Base-by-base conservation (phyloP, 2,888 invertebrate genomes). In the Ennomos erosarius region DNA sequence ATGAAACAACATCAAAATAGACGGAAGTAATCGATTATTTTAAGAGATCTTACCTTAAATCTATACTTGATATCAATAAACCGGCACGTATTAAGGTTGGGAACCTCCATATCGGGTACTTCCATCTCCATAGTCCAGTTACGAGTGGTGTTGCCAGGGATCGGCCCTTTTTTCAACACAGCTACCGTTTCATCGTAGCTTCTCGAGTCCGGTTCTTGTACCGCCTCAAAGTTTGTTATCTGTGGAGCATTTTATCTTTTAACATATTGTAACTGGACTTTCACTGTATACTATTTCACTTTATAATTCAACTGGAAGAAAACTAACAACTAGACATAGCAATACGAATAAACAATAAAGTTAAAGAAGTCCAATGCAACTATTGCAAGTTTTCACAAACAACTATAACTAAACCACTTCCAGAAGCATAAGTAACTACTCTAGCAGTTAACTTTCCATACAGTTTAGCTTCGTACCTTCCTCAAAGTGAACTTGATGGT, bases 61-160 rank as follows among this genome's bases (percentile, higher is more conserved):
- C 90, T 88, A 79, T 96, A 96, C 60, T 94, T 92, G 42, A 96
- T 81, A 71, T 95, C 94, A 68, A 97, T 96, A 62, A 95, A 93
- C 35, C 93, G 89, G 77, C 96, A 97, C 63, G 94, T 90, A 3
- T 90, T 82, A 3, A 97, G 80, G 84, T 96, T 96, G 48, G 95
- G 94, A 2, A 96, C 94, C 10, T 96, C 95, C 70, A 96, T 75
- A 8, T 95, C 66, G 71, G 97, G 96, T 59, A 97, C 92, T 26
- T 92, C 92, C 70, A 97, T 82, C 64, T 93, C 93, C 57, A 95
- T 93, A 36, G 93, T 90, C 93, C 95, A 96, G 67, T 93, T 94
- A 33, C 94, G 93, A 0, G 93, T 94, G 36, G 93, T 93, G 67
- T 93, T 87, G 0, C 85, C 93, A 0, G 92, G 90, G 0, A 96